phyloP scores from a whole-genome alignment of 2,797 vertebrate genomes.

The Erpetoichthys calabaricus region DNA sequence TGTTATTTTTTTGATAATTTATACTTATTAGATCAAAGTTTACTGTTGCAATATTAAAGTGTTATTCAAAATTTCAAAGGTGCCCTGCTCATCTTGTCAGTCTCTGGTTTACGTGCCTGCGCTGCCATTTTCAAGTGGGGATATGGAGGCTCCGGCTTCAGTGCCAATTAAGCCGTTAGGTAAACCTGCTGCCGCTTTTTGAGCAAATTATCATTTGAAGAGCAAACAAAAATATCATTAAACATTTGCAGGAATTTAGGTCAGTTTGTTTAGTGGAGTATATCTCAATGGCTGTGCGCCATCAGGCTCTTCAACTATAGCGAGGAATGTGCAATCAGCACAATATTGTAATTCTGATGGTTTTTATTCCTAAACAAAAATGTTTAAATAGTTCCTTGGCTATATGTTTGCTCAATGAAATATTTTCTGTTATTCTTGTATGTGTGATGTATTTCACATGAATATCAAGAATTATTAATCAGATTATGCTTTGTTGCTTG shows the following conservation, averaged over 20 bases:
- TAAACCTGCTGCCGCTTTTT: neutral
- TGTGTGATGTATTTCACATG: too few species aligned
- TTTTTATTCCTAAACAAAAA: too few species aligned
- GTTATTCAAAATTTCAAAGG: slow-evolving; percentile 57
- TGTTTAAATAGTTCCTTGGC: too few species aligned
- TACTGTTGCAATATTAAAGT: slow-evolving; percentile 59
- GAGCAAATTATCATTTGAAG: neutral
- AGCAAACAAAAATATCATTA: neutral
- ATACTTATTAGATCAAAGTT: slow-evolving; percentile 52
- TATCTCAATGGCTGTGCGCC: too few species aligned
- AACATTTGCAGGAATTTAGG: slow-evolving; percentile 1
- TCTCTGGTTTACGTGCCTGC: neutral
- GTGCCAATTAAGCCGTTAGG: neutral
- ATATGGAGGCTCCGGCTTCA: neutral
- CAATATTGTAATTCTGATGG: too few species aligned
- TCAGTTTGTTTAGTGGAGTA: neutral
- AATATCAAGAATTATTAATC: too few species aligned
- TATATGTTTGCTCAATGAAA: too few species aligned
- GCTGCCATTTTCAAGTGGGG: neutral
- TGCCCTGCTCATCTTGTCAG: slow-evolving; percentile 8
- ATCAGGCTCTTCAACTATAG: too few species aligned
- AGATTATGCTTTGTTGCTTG: too few species aligned
- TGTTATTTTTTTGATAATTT: slow-evolving; percentile 46
- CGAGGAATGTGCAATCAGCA: too few species aligned
- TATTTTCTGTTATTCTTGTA: too few species aligned